Percentiles rank a stretch among this genome's conserved stretches.
phyloP scores from a whole-genome alignment of 2,113 vertebrate species.

The Eidolon helvum region DNA sequence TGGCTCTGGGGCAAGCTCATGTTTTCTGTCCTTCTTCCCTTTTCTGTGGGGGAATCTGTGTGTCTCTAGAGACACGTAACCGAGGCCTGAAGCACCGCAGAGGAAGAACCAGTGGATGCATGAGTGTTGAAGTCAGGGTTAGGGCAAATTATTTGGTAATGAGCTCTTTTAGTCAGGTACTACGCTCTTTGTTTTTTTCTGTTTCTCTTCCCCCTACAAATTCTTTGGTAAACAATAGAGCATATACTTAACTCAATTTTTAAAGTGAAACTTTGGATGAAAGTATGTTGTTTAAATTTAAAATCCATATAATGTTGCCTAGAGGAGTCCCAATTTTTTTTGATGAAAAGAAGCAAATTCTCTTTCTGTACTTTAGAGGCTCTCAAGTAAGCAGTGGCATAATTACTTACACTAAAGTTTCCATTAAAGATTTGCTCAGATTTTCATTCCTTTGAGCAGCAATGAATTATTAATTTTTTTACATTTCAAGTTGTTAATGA shows the following conservation, averaged over 20 bases:
- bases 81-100: background rate
- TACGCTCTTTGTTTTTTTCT: background rate
- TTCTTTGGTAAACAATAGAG: background rate
- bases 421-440: background rate
- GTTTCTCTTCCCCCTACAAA: background rate
- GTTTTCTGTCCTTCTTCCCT: background rate
- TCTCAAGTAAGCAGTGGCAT: background rate
- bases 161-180: background rate
- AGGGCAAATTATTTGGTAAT: background rate
- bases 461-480: background rate
- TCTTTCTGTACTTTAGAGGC: background rate
- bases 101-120: background rate
- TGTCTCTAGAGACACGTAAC: background rate
- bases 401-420: background rate
- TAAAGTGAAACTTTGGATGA: background rate
- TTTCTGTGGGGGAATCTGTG: background rate
- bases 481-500: conserved; percentile 21
- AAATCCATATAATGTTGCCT: background rate
- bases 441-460: conserved; percentile 19
- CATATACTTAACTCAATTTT: background rate
- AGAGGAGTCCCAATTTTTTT: background rate
- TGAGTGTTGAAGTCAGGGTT: background rate
- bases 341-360: background rate
- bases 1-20: background rate
- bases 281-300: background rate